These are phyloP conservation scores for Bos indicus DNA, from an alignment of 2,113 vertebrate genomes.

Conservation along the genomic window DNA sequence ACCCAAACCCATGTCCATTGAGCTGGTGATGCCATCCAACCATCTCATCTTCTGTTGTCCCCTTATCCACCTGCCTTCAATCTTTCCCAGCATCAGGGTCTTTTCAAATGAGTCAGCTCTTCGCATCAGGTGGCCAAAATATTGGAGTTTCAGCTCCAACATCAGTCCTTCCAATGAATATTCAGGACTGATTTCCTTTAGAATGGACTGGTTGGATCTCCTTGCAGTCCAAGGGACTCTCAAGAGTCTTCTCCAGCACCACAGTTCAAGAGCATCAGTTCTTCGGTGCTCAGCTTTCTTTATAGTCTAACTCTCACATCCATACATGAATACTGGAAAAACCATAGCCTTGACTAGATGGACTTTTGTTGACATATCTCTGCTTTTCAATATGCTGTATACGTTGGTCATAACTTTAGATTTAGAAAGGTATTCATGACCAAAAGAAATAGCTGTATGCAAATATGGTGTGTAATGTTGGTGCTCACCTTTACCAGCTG, in stretches of 20 bases:
- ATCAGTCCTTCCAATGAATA: neutral
- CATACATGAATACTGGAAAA: neutral
- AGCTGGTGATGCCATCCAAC: neutral
- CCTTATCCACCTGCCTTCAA: neutral
- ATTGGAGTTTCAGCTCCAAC: neutral
- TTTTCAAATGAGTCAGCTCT: neutral
- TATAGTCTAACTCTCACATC: neutral
- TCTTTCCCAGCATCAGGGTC: neutral
- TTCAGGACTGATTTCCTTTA: neutral
- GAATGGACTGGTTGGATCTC: neutral
- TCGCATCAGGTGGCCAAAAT: fast-evolving
- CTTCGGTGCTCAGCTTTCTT: fast-evolving
- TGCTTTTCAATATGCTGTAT: neutral
- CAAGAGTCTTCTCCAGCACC: neutral
- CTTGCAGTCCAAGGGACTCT: neutral
- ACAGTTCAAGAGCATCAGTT: neutral
- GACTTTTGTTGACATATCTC: neutral
- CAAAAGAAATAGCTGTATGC: neutral
- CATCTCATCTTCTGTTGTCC: neutral
- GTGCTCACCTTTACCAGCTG: neutral
- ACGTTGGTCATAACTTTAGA: neutral
- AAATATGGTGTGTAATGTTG: neutral
- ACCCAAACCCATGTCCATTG: neutral
- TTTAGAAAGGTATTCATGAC: neutral
- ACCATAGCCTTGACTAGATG: neutral